Evolutionary conservation across 2,113 vertebrate species (phyloP), one percentile per base, ranked within the genome.

Genomic region (Indicator indicator): DNA sequence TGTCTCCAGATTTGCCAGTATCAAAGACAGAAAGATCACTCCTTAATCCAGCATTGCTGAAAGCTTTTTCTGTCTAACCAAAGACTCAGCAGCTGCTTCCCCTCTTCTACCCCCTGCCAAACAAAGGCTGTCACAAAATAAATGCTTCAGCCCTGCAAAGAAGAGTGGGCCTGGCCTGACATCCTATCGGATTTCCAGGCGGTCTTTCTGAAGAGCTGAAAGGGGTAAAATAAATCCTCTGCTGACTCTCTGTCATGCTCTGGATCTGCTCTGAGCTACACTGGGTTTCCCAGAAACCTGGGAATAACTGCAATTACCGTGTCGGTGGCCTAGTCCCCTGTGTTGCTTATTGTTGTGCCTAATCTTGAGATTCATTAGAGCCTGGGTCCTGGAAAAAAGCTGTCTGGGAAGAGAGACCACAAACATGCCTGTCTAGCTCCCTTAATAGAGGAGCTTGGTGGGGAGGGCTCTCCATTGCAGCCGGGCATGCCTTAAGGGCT

Each of bases 391-490:
- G 63, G 60, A 77, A 82, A 69, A 85, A 94, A 55, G 59, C 87
- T 86, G 89, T 76, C 87, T 95, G 92, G 87, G 79, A 93, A 87
- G 82, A 68, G 64, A 95, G 79, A 93, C 72, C 90, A 88, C 87
- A 93, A 89, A 86, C 74, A 88, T 62, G 91, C 58, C 83, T 88
- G 60, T 89, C 54, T 58, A 56, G 79, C n/a, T 85, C 36, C 72
- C 82, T 83, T 68, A 48, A 67, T 1, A 92, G 79, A 94, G 69
- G 40, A 95, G 69, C 62, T 28, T 5, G 55, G 13, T n/a, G 21
- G 55, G 28, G 77, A 64, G 52, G 54, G 69, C 75, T 82, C 86
- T 86, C 3, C 0, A 0, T 38, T 58, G 82, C 64, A 93, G 89
- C 48, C 69, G 42, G 59, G 55, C 28, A 32, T 87, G 89, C 83